Evolutionary conservation across 2,888 invertebrate species (phyloP), one percentile per base, ranked within the genome.

Genomic region (Eumerus sabulonum): DNA sequence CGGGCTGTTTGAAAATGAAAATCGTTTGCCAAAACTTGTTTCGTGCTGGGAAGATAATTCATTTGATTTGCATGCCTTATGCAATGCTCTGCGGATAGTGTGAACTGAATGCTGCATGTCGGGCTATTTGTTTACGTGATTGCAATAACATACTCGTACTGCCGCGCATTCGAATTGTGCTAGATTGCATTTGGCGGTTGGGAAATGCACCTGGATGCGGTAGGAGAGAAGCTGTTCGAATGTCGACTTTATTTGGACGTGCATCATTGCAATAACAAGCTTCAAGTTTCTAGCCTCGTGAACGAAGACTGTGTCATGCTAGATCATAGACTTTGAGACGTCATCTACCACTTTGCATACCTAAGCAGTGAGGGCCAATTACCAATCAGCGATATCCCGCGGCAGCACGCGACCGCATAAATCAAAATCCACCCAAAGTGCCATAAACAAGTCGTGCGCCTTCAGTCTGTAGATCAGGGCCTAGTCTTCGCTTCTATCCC

Each of bases 381-480:
- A 27, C 3, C 27, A 27, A 27, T 27, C 27, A 27, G 3, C 7
- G 27, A 27, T 42, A 59, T 60, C 59, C 18, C 54, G 35, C n/a
- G 16, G 35, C 57, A 48, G 12, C n/a, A 64, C 57, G 57, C 60
- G 64, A 64, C 59, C 50, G 57, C 17, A 63, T 72, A 73, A 77
- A 77, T 77, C 73, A 56, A 77, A 76, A 68, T 53, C 36, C 48
- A 42, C 56, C 63, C 67, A 60, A 77, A 73, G 57, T 36, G 51
- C 67, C 67, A 77, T 77, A 77, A 77, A 77, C 73, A 77, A 77
- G 67, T 77, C 77, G 73, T 73, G 68, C 42, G n/a, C 40, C 40
- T 40, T 51, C 57, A 64, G 45, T 11, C 63, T 35, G 47, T 53
- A 36, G n/a, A 44, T 54, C 42, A 14, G 47, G 50, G 67, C 56